Conservation (phyloP, 2,888 invertebrate species). For the Dryadula phaetusa region DNA sequence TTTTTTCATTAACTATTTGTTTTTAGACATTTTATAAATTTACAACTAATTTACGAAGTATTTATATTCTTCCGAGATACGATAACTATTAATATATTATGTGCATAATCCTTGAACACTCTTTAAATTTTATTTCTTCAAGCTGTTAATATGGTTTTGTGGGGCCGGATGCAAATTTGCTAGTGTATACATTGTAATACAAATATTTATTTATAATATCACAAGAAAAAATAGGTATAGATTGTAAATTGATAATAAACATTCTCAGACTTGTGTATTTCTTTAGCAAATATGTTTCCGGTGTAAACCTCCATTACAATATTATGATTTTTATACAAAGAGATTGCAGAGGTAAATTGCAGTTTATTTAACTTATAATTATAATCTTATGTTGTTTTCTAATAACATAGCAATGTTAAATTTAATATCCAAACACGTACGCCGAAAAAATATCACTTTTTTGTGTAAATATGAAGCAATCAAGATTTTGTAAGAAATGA, state of each 20-base stretch:
- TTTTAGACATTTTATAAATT: conserved; percentile 1
- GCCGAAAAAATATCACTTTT: conserved; percentile 24
- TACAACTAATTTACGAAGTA: background rate
- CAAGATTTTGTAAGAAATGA: conserved; percentile 31
- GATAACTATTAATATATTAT: background rate
- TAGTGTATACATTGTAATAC: background rate
- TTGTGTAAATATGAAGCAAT: conserved; percentile 42
- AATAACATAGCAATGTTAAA: background rate
- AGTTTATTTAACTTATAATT: conserved; percentile 21
- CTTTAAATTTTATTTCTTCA: background rate
- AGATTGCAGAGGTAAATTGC: conserved; percentile 15
- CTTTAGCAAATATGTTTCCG: conserved; percentile 18
- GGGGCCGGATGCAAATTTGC: conserved; percentile 17
- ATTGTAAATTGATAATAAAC: conserved; percentile 1
- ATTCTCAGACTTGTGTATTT: conserved; percentile 14
- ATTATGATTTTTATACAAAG: conserved; percentile 19
- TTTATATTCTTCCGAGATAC: background rate
- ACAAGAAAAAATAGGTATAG: background rate
- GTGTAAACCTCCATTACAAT: background rate
- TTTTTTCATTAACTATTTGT: background rate
- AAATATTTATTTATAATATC: background rate
- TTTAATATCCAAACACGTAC: conserved; percentile 10
- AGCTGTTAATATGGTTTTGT: background rate
- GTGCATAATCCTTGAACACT: conserved; percentile 22
- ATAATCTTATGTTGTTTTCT: conserved; percentile 23